Evolutionary conservation across 2,888 invertebrate species (phyloP).

Genomic region (Euplexia lucipara): DNA sequence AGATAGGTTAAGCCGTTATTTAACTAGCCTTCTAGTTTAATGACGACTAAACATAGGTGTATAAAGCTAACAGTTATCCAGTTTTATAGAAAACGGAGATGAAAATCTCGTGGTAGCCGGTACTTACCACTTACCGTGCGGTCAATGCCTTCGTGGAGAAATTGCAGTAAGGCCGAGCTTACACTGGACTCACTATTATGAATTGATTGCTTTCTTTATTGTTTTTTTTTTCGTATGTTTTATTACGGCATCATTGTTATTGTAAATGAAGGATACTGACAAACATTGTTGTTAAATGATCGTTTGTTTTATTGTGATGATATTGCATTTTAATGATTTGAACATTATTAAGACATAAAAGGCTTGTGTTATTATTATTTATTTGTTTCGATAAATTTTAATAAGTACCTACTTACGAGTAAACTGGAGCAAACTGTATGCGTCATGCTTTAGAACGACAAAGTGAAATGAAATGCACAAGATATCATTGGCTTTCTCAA

Average conservation of each 20-base stretch:
- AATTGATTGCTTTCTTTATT: slow-evolving; percentile 2
- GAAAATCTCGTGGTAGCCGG: slow-evolving; percentile 31
- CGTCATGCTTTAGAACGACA: slow-evolving; percentile 22
- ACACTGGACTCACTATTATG: slow-evolving; percentile 33
- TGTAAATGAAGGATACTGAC: too few relatives aligned
- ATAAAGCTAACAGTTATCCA: slow-evolving; percentile 19
- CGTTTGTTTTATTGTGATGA: too few relatives aligned
- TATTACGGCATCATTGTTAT: not conserved
- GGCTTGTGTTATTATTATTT: too few relatives aligned
- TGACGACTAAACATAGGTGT: not conserved
- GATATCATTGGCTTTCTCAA: slow-evolving; percentile 48
- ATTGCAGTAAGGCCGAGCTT: slow-evolving; percentile 59
- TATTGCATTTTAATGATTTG: too few relatives aligned
- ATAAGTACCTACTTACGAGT: too few relatives aligned
- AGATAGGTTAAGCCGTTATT: too few relatives aligned
- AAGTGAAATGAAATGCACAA: slow-evolving; percentile 53
- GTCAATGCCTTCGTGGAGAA: slow-evolving; percentile 66
- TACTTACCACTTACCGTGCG: slow-evolving; percentile 43
- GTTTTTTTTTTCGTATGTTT: not conserved
- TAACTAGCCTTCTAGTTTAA: not conserved
- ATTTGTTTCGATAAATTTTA: too few relatives aligned
- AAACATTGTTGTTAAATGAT: too few relatives aligned
- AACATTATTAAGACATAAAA: too few relatives aligned
- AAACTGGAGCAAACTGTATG: slow-evolving; percentile 36
- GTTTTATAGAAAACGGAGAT: slow-evolving; percentile 31